Base-by-base conservation (phyloP, 2,888 invertebrate genomes). In the Pyrrhia umbra region DNA sequence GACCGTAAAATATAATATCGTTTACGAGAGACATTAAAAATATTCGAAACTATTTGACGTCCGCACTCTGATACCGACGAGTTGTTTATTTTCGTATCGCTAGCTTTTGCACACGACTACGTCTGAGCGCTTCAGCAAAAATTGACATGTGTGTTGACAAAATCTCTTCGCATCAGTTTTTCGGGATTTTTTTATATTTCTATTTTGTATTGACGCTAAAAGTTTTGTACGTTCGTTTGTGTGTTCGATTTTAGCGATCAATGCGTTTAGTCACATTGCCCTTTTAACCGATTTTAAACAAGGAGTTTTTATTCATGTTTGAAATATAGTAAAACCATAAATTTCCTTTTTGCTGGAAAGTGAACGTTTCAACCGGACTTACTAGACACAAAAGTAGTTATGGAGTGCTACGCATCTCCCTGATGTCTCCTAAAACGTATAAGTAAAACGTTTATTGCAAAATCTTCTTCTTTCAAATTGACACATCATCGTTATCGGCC, bases 81-180 rank as follows among this genome's bases (percentile, higher is more conserved):
- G 20, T 54, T 40, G 62, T 75, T 73, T 79, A 79, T 79, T 79
- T 79, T 70, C 79, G 70, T 61, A 75, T 60, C 69, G 62, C 77
- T 73, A 72, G 42, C 66, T 75, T 79, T 79, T 79, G 79, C 79
- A 79, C 79, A 79, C 79, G 77, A 66, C 46, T 68, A 58, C 52
- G 59, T 65, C 65, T 58, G 60, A 65, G 72, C 60, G 56, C 49
- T 67, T 55, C 71, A 66, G 34, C 71, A 74, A 74, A 78, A 71
- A 77, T 70, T 66, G 62, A 72, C 68, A 60, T 49, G 62, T 47
- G 55, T 58, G 75, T 61, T 72, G 80, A 77, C 77, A 75, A 75
- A 68, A 79, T 65, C 64, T 61, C 46, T 61, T 37, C 58, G 13
- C 50, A 16, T 40, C 21, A 25, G 10, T 51, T 55, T 40, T 45